A percentile compares a stretch with the other conserved stretches of the same genome.
Conservation (phyloP, 2,797 vertebrate genomes). For the Chromis chromis region DNA sequence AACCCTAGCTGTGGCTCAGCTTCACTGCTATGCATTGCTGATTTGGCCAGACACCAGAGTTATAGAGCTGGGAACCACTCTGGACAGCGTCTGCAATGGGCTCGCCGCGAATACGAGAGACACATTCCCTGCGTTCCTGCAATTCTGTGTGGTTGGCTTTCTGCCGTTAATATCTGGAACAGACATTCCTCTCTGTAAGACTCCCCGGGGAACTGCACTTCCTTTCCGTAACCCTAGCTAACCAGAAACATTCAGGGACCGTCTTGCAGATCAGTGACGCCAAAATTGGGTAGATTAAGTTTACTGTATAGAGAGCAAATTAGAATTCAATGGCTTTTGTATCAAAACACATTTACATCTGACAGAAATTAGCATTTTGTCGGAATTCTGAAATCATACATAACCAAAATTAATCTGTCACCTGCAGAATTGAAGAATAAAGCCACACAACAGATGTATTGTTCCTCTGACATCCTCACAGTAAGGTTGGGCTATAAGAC, state of each 20-base stretch:
- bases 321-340: background rate
- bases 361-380: background rate
- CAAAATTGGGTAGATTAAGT: background rate
- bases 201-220: slow-evolving; percentile 58
- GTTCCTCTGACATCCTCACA: slow-evolving; percentile 1
- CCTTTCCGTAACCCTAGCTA: slow-evolving; percentile 35
- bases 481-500: slow-evolving; percentile 9
- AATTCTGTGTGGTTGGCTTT: slow-evolving; percentile 41
- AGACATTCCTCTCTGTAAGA: slow-evolving; percentile 48
- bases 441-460: background rate
- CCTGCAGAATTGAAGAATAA: slow-evolving; percentile 15
- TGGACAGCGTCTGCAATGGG: slow-evolving; percentile 34
- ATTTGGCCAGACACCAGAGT: slow-evolving; percentile 48
- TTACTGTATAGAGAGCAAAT: background rate
- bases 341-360: background rate
- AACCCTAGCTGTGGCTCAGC: slow-evolving; percentile 27
- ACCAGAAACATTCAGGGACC: slow-evolving; percentile 34
- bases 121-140: slow-evolving; percentile 62
- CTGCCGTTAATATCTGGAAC: slow-evolving; percentile 46
- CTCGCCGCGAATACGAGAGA: slow-evolving; percentile 45
- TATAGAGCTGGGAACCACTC: slow-evolving; percentile 31
- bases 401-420: background rate
- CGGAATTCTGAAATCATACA: background rate
- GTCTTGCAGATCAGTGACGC: slow-evolving; percentile 8
- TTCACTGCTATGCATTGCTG: slow-evolving; percentile 32